A percentile compares a stretch with the other conserved stretches of the same genome.
Evolutionary conservation across 2,797 vertebrate species (phyloP).

Genomic region (Decapterus maruadsi): DNA sequence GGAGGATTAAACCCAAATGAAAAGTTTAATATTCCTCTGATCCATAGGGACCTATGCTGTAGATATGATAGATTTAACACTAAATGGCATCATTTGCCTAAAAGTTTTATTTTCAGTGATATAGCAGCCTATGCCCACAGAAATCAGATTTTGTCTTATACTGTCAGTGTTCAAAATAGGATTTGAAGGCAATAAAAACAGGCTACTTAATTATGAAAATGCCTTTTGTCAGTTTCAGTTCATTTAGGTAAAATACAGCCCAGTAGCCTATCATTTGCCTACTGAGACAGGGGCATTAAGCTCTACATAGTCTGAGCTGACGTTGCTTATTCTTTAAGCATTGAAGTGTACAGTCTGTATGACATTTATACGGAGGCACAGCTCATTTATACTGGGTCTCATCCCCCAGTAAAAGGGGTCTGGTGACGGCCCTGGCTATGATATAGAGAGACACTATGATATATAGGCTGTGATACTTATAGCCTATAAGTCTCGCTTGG

Average conservation of each 20-base stretch:
- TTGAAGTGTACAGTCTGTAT: too few species aligned
- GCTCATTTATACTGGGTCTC: too few species aligned
- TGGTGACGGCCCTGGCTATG: too few species aligned
- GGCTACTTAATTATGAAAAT: not conserved
- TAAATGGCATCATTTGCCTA: not conserved
- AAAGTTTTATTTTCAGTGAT: not conserved
- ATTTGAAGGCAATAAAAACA: not conserved
- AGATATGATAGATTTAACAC: not conserved
- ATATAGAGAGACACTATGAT: too few species aligned
- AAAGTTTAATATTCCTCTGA: not conserved
- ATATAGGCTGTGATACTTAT: not conserved
- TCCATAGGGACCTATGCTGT: not conserved
- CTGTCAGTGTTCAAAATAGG: not conserved
- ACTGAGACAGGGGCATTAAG: too few species aligned
- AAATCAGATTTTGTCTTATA: not conserved
- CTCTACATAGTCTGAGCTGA: too few species aligned
- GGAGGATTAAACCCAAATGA: constrained; percentile 44
- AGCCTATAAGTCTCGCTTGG: not conserved
- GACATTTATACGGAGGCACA: too few species aligned
- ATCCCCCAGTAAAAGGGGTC: too few species aligned
- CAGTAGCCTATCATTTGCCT: too few species aligned
- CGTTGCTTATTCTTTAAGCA: too few species aligned
- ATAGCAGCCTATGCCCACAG: too few species aligned
- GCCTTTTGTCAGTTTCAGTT: not conserved
- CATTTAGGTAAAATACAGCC: not conserved